Conservation (phyloP, 2,888 invertebrate species). For the Shargacucullia verbasci region DNA sequence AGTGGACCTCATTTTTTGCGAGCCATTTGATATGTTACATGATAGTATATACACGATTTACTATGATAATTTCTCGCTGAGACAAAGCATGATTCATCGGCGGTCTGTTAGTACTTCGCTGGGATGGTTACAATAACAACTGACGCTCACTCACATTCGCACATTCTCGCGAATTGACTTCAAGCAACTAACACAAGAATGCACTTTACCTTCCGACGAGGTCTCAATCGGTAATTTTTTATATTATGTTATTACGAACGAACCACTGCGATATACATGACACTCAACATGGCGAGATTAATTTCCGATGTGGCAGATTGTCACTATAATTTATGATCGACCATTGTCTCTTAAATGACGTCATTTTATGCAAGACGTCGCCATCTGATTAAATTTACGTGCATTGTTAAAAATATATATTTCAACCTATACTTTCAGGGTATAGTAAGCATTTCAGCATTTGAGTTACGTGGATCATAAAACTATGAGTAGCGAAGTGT, state of each 20-base stretch:
- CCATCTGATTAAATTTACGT: slow-evolving; percentile 72
- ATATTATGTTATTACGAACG: slow-evolving; percentile 79
- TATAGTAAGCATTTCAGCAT: slow-evolving; percentile 8
- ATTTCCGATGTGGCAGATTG: slow-evolving; percentile 86
- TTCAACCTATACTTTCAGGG: slow-evolving; percentile 22
- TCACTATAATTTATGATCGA: slow-evolving; percentile 86
- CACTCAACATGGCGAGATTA: slow-evolving; percentile 83
- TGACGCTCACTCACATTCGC: slow-evolving; percentile 75
- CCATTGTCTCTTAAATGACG: slow-evolving; percentile 86
- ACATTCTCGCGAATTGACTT: slow-evolving; percentile 83
- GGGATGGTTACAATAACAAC: slow-evolving; percentile 67
- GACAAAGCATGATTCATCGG: slow-evolving; percentile 68
- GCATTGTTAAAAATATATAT: slow-evolving; percentile 57
- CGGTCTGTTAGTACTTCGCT: slow-evolving; percentile 46
- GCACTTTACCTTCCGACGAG: slow-evolving; percentile 82
- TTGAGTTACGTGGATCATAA: neutral
- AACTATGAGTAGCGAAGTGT: neutral
- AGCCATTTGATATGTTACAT: slow-evolving; percentile 46
- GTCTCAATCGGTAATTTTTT: slow-evolving; percentile 85
- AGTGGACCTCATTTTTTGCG: slow-evolving; percentile 53
- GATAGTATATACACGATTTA: slow-evolving; percentile 54
- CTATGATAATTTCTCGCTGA: slow-evolving; percentile 58
- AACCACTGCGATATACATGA: slow-evolving; percentile 77
- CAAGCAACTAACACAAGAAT: slow-evolving; percentile 83
- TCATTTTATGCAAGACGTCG: slow-evolving; percentile 75